A percentile compares a stretch with the other conserved stretches of the same genome.
Conservation (phyloP, 2,888 invertebrate genomes). For the Piscicola geometra region DNA sequence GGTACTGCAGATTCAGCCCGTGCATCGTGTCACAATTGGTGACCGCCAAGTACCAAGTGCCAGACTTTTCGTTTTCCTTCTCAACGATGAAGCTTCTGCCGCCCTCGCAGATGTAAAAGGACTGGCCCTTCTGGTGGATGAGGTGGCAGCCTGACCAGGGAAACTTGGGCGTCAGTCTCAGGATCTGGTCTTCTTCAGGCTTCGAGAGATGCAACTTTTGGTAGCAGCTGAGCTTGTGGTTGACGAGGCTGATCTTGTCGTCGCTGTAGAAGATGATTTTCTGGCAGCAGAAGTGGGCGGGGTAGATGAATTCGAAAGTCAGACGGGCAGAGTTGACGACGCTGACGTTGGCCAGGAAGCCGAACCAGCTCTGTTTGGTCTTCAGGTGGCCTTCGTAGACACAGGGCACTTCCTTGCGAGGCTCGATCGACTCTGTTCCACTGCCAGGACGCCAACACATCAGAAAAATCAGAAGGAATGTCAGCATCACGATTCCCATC, state of each 20-base stretch:
- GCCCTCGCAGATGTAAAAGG: constrained; percentile 42
- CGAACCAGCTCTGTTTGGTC: constrained; percentile 41
- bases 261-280: constrained; percentile 43
- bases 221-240: constrained; percentile 43
- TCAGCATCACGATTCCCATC: not conserved
- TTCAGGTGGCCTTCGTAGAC: constrained; percentile 41
- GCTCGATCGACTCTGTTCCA: not conserved
- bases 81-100: constrained; percentile 40
- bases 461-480: not conserved
- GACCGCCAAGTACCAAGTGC: constrained; percentile 42
- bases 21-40: constrained; percentile 41
- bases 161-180: constrained; percentile 43
- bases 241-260: constrained; percentile 42
- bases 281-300: constrained; percentile 43
- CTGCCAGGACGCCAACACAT: too few relatives aligned
- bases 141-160: constrained; percentile 44
- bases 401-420: constrained; percentile 38
- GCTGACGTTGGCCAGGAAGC: constrained; percentile 43
- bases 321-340: constrained; percentile 40
- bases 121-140: constrained; percentile 37
- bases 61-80: constrained; percentile 31
- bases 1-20: constrained; percentile 42
- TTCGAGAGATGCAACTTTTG: constrained; percentile 42
- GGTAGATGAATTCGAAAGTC: constrained; percentile 42
- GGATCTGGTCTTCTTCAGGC: constrained; percentile 43